Evolutionary conservation across 2,797 vertebrate genomes (phyloP).

Genomic region (Cyclura pinguis): DNA sequence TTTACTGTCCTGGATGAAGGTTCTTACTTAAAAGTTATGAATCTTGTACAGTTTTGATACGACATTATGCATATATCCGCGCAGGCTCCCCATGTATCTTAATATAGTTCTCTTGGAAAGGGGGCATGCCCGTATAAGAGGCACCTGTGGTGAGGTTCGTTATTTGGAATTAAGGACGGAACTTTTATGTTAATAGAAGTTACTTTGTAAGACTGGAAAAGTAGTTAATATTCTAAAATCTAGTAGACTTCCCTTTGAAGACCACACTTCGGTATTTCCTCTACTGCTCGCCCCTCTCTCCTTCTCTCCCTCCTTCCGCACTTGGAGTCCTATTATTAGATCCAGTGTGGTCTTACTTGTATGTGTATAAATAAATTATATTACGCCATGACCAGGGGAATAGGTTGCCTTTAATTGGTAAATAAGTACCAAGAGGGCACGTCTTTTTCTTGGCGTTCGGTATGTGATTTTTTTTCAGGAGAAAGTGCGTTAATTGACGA

Average conservation of each 20-base stretch:
- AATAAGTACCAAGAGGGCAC: background rate
- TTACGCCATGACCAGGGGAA: background rate
- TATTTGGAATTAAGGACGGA: background rate
- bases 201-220: background rate
- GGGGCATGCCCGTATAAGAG: conserved; percentile 42
- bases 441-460: background rate
- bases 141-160: background rate
- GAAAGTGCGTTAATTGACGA: background rate
- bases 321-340: background rate
- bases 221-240: background rate
- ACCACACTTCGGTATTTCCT: background rate
- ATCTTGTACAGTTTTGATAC: conserved; percentile 46
- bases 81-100: background rate
- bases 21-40: conserved; percentile 11
- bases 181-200: background rate
- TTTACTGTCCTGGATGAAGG: conserved; percentile 28
- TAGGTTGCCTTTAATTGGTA: background rate
- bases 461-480: background rate
- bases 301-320: too few relatives aligned
- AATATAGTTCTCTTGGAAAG: background rate
- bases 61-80: background rate
- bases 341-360: background rate
- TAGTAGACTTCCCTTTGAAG: background rate
- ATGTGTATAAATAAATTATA: background rate
- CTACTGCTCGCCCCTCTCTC: background rate